A percentile compares a stretch with the other conserved stretches of the same genome.
phyloP scores from a whole-genome alignment of 1,140 invertebrate genomes.

The Leptinotarsa defecta region DNA sequence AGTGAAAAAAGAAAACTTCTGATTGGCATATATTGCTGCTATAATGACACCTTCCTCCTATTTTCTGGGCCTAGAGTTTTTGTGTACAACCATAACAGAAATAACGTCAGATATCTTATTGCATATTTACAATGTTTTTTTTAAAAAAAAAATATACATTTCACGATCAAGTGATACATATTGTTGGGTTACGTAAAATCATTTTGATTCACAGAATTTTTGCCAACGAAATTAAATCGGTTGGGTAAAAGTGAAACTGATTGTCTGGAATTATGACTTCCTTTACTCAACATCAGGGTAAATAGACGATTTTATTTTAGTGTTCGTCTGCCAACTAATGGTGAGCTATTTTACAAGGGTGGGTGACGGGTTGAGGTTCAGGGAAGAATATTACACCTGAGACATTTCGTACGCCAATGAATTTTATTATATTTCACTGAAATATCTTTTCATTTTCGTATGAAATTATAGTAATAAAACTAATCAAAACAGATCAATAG shows the following conservation, averaged over 20 bases:
- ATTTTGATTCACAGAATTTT: background rate
- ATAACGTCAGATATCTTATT: conserved; percentile 43
- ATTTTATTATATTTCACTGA: background rate
- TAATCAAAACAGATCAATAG: too few relatives aligned
- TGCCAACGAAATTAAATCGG: background rate
- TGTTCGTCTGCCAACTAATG: background rate
- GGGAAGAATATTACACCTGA: background rate
- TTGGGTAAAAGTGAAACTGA: background rate
- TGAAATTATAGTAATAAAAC: too few relatives aligned
- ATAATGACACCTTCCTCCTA: conserved; percentile 28
- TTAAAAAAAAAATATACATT: background rate
- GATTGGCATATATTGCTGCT: background rate
- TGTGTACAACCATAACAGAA: conserved; percentile 39
- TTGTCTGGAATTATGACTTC: background rate
- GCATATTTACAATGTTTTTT: conserved; percentile 41
- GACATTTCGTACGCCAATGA: background rate
- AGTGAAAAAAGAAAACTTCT: background rate
- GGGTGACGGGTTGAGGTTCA: background rate
- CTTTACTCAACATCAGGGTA: background rate
- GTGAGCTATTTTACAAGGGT: background rate
- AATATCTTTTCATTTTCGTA: too few relatives aligned
- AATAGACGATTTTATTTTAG: background rate
- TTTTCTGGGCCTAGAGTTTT: conserved; percentile 30
- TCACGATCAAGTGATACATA: background rate
- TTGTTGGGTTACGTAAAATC: background rate